Evolutionary conservation across 2,888 invertebrate genomes (phyloP).

Genomic region (Helleia helle): DNA sequence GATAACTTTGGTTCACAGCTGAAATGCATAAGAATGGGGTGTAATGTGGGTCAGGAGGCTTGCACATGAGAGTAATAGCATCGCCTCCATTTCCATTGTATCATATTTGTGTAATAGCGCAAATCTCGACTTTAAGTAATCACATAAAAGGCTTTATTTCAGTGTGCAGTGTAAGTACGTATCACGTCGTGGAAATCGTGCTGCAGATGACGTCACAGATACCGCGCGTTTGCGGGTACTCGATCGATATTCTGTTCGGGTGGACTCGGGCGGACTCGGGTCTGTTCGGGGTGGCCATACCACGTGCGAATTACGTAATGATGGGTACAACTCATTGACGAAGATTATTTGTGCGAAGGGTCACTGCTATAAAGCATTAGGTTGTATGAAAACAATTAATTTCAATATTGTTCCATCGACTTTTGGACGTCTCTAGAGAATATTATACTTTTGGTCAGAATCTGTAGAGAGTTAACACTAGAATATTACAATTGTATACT

Average conservation of each 20-base stretch:
- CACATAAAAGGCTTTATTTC: slow-evolving; percentile 11
- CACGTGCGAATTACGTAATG: slow-evolving; percentile 67
- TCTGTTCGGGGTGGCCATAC: slow-evolving; percentile 41
- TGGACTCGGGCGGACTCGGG: slow-evolving; percentile 40
- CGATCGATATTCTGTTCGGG: slow-evolving; percentile 55
- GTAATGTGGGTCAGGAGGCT: slow-evolving; percentile 63
- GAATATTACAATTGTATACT: too few relatives aligned
- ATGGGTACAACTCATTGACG: slow-evolving; percentile 62
- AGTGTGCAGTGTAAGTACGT: slow-evolving; percentile 8
- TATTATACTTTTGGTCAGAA: too few relatives aligned
- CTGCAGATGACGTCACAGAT: slow-evolving; percentile 55
- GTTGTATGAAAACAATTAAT: background rate
- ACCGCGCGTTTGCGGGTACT: slow-evolving; percentile 50
- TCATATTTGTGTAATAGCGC: slow-evolving; percentile 11
- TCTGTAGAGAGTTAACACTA: too few relatives aligned
- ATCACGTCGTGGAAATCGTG: slow-evolving; percentile 17
- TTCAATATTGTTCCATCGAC: too few relatives aligned
- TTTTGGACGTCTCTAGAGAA: too few relatives aligned
- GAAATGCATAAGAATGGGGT: slow-evolving; percentile 18
- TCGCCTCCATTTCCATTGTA: slow-evolving; percentile 18
- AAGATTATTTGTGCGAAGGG: slow-evolving; percentile 49
- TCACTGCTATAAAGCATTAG: slow-evolving; percentile 28
- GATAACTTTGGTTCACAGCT: slow-evolving; percentile 7
- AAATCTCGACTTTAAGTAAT: slow-evolving; percentile 6
- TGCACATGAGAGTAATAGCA: slow-evolving; percentile 22